Evolutionary conservation across 2,888 invertebrate genomes (phyloP).

Genomic region (Yponomeuta plumbellus): DNA sequence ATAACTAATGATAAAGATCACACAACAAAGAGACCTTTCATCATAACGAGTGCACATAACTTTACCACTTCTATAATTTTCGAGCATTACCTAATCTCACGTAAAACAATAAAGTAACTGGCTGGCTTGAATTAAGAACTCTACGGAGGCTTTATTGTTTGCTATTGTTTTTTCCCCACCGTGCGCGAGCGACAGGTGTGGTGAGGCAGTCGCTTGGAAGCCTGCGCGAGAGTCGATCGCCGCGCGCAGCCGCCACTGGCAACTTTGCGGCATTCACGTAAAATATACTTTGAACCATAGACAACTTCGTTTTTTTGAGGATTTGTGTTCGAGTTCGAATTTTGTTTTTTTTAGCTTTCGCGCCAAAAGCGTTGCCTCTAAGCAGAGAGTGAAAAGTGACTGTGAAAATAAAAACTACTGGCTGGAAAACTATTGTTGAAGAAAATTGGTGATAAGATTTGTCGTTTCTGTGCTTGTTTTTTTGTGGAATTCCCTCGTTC

Average conservation of each 20-base stretch:
- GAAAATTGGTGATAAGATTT: constrained; percentile 3
- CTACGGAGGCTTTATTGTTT: constrained; percentile 33
- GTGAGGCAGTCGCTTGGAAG: constrained; percentile 48
- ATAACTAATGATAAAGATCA: not conserved
- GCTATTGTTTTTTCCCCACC: constrained; percentile 58
- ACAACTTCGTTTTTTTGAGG: not conserved
- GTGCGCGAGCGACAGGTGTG: constrained; percentile 50
- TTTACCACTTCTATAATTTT: not conserved
- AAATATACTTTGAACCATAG: constrained; percentile 19
- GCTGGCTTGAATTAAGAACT: constrained; percentile 4
- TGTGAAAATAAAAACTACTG: not conserved
- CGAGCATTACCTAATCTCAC: not conserved
- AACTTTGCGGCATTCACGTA: constrained; percentile 29
- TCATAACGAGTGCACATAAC: not conserved
- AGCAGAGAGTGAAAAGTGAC: constrained; percentile 3
- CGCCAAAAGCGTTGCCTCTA: constrained; percentile 4
- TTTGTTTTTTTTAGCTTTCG: not conserved
- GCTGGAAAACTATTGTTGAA: constrained; percentile 4
- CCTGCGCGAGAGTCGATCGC: constrained; percentile 55
- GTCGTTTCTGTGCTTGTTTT: not conserved
- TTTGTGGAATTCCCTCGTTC: constrained; percentile 1
- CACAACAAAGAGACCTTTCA: not conserved
- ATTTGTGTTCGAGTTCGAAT: not conserved
- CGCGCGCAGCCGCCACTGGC: constrained; percentile 24
- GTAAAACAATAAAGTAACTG: not conserved